Evolutionary conservation across 2,888 invertebrate species (phyloP).

Genomic region (Lasioglossum zephyrum): DNA sequence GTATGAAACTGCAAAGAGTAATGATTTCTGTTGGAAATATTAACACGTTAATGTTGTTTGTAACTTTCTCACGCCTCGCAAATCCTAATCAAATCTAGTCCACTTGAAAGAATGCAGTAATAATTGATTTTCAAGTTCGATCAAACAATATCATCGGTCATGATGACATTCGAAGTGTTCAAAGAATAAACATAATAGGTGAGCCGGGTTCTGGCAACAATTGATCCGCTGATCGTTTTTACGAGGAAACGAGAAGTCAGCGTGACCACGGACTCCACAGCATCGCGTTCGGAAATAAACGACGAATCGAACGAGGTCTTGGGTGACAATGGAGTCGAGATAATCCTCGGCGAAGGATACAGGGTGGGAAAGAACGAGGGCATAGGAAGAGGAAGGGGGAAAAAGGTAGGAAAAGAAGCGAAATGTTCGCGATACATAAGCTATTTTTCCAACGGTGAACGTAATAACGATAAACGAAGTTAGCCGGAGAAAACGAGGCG

Average conservation of each 20-base stretch:
- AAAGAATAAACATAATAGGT: no score
- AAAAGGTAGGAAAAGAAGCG: background rate
- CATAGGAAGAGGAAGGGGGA: background rate
- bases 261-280: background rate
- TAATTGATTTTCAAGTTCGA: background rate
- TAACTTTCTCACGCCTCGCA: no score
- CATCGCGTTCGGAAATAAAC: background rate
- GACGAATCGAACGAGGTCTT: conserved; percentile 2
- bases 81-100: background rate
- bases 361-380: background rate
- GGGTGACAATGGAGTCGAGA: background rate
- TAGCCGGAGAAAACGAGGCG: conserved; percentile 60
- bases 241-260: background rate
- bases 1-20: no score
- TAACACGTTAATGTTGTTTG: no score
- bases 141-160: background rate
- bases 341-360: background rate
- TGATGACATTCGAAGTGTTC: no score
- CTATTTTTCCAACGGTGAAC: conserved; percentile 16
- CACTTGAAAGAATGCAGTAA: background rate
- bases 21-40: no score
- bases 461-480: conserved; percentile 70
- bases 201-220: no score
- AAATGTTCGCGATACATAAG: background rate
- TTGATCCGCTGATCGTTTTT: background rate